These are phyloP conservation scores for Tolmerus cingulatus DNA, from an alignment of 2,888 invertebrate genomes.

Conservation along the genomic window DNA sequence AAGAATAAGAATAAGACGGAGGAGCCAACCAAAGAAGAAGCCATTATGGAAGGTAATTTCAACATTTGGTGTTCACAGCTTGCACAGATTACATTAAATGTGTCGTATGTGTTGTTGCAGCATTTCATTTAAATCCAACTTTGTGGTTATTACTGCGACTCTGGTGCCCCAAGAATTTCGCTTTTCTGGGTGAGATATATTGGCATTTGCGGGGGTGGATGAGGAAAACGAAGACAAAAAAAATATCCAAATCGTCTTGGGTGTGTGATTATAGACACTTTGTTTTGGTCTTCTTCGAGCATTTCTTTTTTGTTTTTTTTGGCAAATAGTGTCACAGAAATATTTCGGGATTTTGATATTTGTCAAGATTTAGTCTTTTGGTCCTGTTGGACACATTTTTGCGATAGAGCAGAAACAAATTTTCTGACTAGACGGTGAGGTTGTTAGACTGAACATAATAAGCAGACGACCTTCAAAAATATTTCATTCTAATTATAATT, in stretches of 20 bases:
- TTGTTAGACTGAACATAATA: not conserved
- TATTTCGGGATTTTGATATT: not conserved
- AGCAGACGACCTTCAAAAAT: not conserved
- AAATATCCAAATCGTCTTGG: not conserved
- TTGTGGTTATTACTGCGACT: slow-evolving; percentile 33
- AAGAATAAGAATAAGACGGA: not conserved
- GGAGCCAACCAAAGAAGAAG: slow-evolving; percentile 19
- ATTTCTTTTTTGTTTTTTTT: not conserved
- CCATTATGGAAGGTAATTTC: slow-evolving; percentile 35
- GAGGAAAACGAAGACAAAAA: not conserved
- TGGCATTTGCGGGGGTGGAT: not conserved
- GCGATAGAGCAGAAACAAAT: not conserved
- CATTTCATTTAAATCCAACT: slow-evolving; percentile 38
- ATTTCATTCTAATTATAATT: not conserved
- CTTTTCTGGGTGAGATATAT: not conserved
- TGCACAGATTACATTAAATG: slow-evolving; percentile 35
- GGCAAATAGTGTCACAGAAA: not conserved
- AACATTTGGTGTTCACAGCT: slow-evolving; percentile 38
- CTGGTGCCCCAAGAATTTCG: not conserved
- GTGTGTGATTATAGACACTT: not conserved
- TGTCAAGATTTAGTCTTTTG: not conserved
- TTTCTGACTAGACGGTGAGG: not conserved
- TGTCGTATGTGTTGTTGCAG: slow-evolving; percentile 33
- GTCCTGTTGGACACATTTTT: not conserved
- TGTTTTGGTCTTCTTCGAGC: not conserved